Conservation (phyloP, 2,888 invertebrate species). For the Cosmia trapezina region DNA sequence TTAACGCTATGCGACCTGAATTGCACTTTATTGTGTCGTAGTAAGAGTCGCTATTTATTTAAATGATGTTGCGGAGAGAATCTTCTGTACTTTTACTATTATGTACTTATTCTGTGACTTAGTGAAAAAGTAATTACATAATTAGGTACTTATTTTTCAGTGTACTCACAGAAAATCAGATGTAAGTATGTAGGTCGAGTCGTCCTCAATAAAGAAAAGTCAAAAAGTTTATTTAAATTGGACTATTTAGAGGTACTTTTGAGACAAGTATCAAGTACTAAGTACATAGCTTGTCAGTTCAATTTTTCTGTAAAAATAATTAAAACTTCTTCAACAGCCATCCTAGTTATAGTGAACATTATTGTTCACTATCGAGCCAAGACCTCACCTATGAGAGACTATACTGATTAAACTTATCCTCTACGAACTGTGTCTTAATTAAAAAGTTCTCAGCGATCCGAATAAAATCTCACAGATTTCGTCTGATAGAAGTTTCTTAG, state of each 20-base stretch:
- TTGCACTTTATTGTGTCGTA: too few relatives aligned
- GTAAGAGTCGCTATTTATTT: too few relatives aligned
- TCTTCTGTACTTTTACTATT: too few relatives aligned
- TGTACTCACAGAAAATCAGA: not conserved
- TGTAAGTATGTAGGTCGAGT: not conserved
- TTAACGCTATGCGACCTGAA: too few relatives aligned
- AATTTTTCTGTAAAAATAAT: not conserved
- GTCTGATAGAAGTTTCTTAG: slow-evolving; percentile 65
- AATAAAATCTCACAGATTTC: slow-evolving; percentile 67
- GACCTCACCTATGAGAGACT: slow-evolving; percentile 41
- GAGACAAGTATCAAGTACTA: not conserved
- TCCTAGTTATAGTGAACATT: too few relatives aligned
- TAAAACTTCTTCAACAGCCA: not conserved
- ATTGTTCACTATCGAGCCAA: slow-evolving; percentile 23
- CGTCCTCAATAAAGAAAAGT: not conserved
- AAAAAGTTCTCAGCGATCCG: slow-evolving; percentile 70
- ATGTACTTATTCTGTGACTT: too few relatives aligned
- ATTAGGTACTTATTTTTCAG: not conserved
- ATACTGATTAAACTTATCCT: slow-evolving; percentile 52
- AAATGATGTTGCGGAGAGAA: too few relatives aligned
- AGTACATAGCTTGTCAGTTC: too few relatives aligned
- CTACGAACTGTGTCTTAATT: slow-evolving; percentile 65
- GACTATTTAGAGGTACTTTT: not conserved
- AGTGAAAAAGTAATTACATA: not conserved
- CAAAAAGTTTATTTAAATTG: too few relatives aligned